Conservation (phyloP, 2,113 vertebrate species). For the Euleptes europaea region DNA sequence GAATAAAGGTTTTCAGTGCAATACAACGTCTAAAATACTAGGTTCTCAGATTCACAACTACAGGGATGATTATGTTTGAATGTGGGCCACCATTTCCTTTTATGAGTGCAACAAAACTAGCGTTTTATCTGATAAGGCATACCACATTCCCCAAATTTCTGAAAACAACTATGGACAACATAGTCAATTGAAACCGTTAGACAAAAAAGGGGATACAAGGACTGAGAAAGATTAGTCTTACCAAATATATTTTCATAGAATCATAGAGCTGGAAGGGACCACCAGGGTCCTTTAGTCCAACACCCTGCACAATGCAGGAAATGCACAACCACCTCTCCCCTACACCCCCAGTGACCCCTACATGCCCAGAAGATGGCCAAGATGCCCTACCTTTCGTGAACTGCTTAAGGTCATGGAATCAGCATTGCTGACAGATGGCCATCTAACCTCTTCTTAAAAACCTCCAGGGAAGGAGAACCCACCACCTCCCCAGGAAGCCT, state of each 20-base stretch:
- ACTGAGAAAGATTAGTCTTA: not conserved
- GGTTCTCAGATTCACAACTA: not conserved
- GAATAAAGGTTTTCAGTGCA: not conserved
- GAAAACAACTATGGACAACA: not conserved
- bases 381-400: too few species aligned
- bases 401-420: too few species aligned
- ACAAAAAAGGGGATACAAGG: not conserved
- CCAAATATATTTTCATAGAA: not conserved
- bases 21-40: not conserved
- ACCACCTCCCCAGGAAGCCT: too few species aligned
- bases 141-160: not conserved
- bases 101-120: not conserved
- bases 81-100: not conserved
- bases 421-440: too few species aligned
- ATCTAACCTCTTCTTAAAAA: too few species aligned
- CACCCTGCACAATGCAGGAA: too few species aligned
- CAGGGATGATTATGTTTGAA: not conserved
- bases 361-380: too few species aligned
- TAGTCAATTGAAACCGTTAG: not conserved
- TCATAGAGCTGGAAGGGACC: too few species aligned
- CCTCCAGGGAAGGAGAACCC: too few species aligned
- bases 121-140: not conserved
- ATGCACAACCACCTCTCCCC: too few species aligned
- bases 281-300: too few species aligned
- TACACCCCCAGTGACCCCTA: too few species aligned